Base-by-base conservation (phyloP, 2,797 vertebrate genomes). In the Falco naumanni region DNA sequence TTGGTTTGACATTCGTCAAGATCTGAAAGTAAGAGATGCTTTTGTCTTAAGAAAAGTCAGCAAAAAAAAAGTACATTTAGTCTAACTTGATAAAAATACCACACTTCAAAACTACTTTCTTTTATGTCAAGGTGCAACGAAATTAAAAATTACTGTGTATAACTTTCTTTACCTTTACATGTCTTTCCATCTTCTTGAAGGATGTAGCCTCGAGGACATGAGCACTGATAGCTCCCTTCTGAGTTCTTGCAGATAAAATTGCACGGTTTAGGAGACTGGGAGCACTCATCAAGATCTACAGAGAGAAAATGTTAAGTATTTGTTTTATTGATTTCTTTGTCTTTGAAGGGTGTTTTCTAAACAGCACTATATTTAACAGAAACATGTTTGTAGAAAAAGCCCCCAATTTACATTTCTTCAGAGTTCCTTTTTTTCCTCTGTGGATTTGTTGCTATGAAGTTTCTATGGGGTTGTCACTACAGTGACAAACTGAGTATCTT, bases 1-100 rank as follows among this genome's bases (percentile, higher is more conserved):
- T 98, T 99, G 86, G 98, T 98, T 57, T 98, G 96, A 96, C 98
- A 99, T 96, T 99, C 98, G 87, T 99, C 99, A 37, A 98, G 98
- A 96, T 98, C 98, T 98, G 97, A 84, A 98, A 97, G 26, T 75
- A 95, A 96, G 83, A 93, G 37, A 94, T 41, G 50, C 4, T 83
- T 39, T 13, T 53, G 37, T 79, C 56, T 96, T 91, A 18, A 31
- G 33, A 85, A 72, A 60, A 74, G 47, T 82, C 37, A 61, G 29
- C 31, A 9, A 47, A 53, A 66, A 78, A 71, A n/a, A 37, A 60
- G 51, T 39, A 34, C 2, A 9, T 24, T 50, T 41, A 63, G 59
- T 85, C 60, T 69, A 84, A 82, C 33, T 54, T 56, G 29, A 64
- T 26, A 63, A 56, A 60, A 92, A 48, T 2, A 68, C 7, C 25